Evolutionary conservation across 2,888 invertebrate species (phyloP), one percentile per base, ranked within the genome.

Genomic region (Sericinus montela): DNA sequence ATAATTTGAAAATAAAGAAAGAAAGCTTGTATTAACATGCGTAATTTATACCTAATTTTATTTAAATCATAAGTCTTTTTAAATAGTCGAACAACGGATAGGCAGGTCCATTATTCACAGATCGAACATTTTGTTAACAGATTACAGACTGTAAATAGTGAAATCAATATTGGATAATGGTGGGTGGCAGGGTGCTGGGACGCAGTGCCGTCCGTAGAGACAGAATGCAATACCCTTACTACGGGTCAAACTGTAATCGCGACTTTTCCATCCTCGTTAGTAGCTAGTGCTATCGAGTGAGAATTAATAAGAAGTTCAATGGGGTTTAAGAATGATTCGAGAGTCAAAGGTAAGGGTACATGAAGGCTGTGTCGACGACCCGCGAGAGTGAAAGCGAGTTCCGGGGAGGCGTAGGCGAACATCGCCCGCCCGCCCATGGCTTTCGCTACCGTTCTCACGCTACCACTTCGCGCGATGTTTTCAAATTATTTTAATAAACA

Each of bases 381-480:
- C 69, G 79, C 73, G 84, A 82, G 83, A 86, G 86, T 84, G 85
- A 83, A 85, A 83, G 82, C 81, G 69, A 72, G 78, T 84, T 85
- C 85, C 83, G 84, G 83, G 84, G 81, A 73, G 83, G 79, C 71
- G 60, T 57, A 61, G 65, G 58, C 67, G 60, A 61, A 62, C 57
- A 62, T 52, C 60, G 63, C 69, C 70, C 79, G 69, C 80, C 81
- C 80, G 73, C 79, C 83, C 80, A 67, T 65, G 81, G 80, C 88
- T 81, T 88, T 85, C 82, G 84, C 88, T 85, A 73, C 81, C 79
- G 73, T 75, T 76, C 80, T 84, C 89, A 87, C 87, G 73, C 73
- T 72, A 75, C 71, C 69, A 84, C 72, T 70, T 63, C 62, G 65
- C 69, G 71, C 72, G 60, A 75, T 76, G 75, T 76, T 79, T 76